Conservation (phyloP, 1,140 invertebrate species). For the Drosophila hydei region DNA sequence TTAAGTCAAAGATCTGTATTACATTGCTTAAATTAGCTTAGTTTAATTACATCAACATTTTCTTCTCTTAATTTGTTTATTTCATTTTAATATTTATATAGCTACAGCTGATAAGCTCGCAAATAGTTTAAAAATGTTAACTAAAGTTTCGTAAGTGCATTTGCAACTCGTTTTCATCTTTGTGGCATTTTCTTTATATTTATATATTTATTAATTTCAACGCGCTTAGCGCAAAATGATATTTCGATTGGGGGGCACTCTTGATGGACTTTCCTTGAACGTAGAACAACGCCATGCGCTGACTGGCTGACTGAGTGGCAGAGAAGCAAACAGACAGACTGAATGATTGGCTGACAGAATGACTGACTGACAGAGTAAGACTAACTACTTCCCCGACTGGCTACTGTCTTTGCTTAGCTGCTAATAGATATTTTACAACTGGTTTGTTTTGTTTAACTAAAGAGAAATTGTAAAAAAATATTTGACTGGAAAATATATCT, state of each 20-base stretch:
- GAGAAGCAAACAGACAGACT: neutral
- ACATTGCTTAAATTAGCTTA: neutral
- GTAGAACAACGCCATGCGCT: constrained; percentile 13
- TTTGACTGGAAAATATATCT: no score
- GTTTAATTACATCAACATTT: neutral
- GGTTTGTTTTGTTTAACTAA: no score
- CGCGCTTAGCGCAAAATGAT: constrained; percentile 30
- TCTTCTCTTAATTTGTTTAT: neutral
- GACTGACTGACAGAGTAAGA: constrained; percentile 16
- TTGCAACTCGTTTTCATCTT: neutral
- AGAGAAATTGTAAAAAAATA: no score
- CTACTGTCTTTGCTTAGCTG: constrained; percentile 1
- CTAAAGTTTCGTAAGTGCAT: neutral
- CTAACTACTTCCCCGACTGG: constrained; percentile 11
- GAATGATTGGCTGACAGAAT: constrained; percentile 14
- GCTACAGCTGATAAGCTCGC: no score
- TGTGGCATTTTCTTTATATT: neutral
- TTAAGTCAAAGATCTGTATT: neutral
- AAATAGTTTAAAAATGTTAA: no score
- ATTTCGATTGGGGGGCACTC: constrained; percentile 44
- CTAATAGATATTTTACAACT: neutral
- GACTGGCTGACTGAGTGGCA: constrained; percentile 17
- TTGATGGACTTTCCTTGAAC: constrained; percentile 54
- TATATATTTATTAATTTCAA: constrained; percentile 35
- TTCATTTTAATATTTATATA: no score